These are phyloP conservation scores for Melinaea marsaeus DNA, from an alignment of 2,888 invertebrate genomes.

Conservation along the genomic window DNA sequence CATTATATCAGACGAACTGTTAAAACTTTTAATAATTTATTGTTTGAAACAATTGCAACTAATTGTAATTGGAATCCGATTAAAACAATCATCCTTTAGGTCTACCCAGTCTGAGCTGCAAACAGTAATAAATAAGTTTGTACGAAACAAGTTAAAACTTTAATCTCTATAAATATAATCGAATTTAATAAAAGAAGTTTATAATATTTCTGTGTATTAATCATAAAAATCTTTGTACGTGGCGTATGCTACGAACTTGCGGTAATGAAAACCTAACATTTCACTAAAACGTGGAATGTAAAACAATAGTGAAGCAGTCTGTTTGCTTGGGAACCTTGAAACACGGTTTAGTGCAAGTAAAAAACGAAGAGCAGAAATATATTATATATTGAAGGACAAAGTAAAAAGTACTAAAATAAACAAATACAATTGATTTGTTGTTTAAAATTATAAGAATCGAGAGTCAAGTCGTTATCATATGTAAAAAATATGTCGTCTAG, in stretches of 20 bases:
- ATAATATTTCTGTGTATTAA: constrained; percentile 12
- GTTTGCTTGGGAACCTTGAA: constrained; percentile 50
- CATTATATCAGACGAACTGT: no score
- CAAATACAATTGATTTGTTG: no score
- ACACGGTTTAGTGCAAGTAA: constrained; percentile 32
- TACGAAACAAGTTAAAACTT: neutral
- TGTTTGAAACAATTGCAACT: no score
- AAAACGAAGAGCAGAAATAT: constrained; percentile 11
- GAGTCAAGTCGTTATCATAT: no score
- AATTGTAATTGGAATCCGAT: no score
- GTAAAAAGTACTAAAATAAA: neutral
- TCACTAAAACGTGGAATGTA: constrained; percentile 56
- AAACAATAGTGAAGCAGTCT: constrained; percentile 60
- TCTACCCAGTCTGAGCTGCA: no score
- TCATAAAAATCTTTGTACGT: constrained; percentile 16
- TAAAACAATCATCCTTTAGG: no score
- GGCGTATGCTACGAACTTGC: constrained; percentile 30
- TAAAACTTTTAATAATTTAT: no score
- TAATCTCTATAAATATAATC: neutral
- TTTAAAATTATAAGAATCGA: no score
- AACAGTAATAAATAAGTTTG: no score
- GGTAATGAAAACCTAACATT: constrained; percentile 51
- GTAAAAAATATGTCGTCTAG: no score
- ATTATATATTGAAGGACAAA: neutral
- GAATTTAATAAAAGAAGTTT: constrained; percentile 8